Evolutionary conservation across 2,797 vertebrate species (phyloP).

Genomic region (Monodelphis domestica): DNA sequence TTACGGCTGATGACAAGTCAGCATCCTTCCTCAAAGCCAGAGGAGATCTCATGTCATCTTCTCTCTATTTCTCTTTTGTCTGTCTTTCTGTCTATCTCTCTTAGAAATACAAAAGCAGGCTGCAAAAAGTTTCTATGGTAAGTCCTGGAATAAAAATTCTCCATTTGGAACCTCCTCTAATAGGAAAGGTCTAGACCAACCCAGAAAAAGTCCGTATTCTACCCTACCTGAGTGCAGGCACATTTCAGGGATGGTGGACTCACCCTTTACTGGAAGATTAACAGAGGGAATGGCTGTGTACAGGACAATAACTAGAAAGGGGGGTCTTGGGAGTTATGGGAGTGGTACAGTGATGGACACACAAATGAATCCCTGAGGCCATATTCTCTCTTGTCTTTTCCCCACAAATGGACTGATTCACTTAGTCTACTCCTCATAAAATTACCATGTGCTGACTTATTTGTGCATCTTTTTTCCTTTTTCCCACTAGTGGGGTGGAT

Average conservation of each 20-base stretch:
- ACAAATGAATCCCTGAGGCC: not conserved
- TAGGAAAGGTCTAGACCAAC: not conserved
- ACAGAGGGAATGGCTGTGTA: not conserved
- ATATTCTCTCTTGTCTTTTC: not conserved
- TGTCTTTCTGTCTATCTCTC: too few relatives aligned
- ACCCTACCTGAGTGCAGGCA: not conserved
- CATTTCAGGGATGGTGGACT: not conserved
- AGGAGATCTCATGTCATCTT: too few relatives aligned
- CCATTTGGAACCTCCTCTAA: not conserved
- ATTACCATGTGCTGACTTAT: not conserved
- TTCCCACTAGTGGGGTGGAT: not conserved
- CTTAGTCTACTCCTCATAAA: not conserved
- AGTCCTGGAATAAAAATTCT: not conserved
- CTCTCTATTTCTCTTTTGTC: too few relatives aligned
- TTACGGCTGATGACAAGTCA: too few relatives aligned
- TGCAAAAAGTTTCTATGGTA: not conserved
- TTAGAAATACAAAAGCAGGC: too few relatives aligned
- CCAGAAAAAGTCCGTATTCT: not conserved
- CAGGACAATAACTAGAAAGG: not conserved
- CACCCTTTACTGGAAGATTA: not conserved
- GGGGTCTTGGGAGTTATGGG: not conserved
- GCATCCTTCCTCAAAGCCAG: too few relatives aligned
- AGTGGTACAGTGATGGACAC: not conserved
- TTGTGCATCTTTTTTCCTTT: not conserved
- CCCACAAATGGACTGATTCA: not conserved